These are phyloP conservation scores for Nanorana parkeri DNA, from an alignment of 2,113 vertebrate species.

Conservation along the genomic window DNA sequence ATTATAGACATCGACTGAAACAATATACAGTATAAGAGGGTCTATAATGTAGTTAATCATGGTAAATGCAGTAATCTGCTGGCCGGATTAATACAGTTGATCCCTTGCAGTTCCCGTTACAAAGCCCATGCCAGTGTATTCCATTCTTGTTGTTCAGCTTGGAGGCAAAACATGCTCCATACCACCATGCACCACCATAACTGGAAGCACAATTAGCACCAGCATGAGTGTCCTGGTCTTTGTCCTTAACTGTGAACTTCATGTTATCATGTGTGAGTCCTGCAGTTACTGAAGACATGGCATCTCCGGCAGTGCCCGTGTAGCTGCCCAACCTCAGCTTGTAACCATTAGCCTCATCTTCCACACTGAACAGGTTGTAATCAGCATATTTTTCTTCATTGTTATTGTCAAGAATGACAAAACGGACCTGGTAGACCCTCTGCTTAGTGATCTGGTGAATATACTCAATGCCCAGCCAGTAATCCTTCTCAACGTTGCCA, in stretches of 20 bases:
- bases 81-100: slow-evolving; percentile 51
- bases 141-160: slow-evolving; percentile 51
- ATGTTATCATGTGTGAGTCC: slow-evolving; percentile 48
- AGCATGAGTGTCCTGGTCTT: slow-evolving; percentile 49
- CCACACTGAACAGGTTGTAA: slow-evolving; percentile 67
- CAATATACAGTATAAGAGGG: no score
- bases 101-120: slow-evolving; percentile 39
- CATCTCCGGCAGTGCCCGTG: slow-evolving; percentile 43
- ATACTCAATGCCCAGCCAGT: slow-evolving; percentile 69
- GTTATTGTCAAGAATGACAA: slow-evolving; percentile 57
- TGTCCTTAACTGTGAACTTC: slow-evolving; percentile 56
- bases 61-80: slow-evolving; percentile 46
- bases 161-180: slow-evolving; percentile 29
- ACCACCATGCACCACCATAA: slow-evolving; percentile 53
- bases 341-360: slow-evolving; percentile 62
- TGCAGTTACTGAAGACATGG: slow-evolving; percentile 41
- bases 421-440: slow-evolving; percentile 68
- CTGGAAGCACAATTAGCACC: slow-evolving; percentile 42
- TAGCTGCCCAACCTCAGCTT: slow-evolving; percentile 52
- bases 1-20: no score
- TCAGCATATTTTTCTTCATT: slow-evolving; percentile 61
- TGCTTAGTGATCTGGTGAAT: slow-evolving; percentile 67
- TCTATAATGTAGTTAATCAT: not conserved
- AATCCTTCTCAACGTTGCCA: slow-evolving; percentile 58
- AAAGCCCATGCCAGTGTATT: slow-evolving; percentile 37